Evolutionary conservation across 2,888 invertebrate species (phyloP), one percentile per base, ranked within the genome.

Genomic region (Eupithecia inturbata): DNA sequence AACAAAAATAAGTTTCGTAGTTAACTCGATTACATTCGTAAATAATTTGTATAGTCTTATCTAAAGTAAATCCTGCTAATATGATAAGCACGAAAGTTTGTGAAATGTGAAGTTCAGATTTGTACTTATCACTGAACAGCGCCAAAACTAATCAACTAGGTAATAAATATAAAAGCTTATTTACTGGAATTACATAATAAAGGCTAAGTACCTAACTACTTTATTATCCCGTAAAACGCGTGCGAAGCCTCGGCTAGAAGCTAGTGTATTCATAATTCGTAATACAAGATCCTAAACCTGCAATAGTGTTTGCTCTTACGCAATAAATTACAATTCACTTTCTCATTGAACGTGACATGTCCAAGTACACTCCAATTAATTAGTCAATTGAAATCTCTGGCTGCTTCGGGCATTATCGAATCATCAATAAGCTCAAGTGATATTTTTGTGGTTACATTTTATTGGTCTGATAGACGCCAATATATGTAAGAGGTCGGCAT

Each of bases 281-380:
- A 64, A 64, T 31, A 36, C 10, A 33, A 63, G 14, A 26, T 64
- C n/a, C 49, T 49, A 41, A 49, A 69, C 28, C 31, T 28, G 33
- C 69, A 66, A 72, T 67, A 57, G 60, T 39, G 49, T 19, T 67
- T 62, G 49, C 31, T 71, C 53, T 75, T 73, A 70, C 69, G 74
- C 70, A 72, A 76, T 72, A 64, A 70, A 70, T 74, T 63, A 63
- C 49, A 53, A 77, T 72, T 77, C 68, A 77, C 76, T 77, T 76
- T 77, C 71, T 73, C 70, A 73, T 72, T 67, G 73, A 63, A 78
- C 77, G 77, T 80, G 82, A 80, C 79, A 80, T 78, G 75, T 76
- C 82, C 70, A 80, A 88, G 86, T 80, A 80, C 80, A 82, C 80
- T 85, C 78, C 70, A 84, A 77, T 83, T 87, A 87, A 88, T 88